These are phyloP conservation scores for Silurus lanzhouensis DNA, from an alignment of 2,797 vertebrate genomes.

Conservation along the genomic window DNA sequence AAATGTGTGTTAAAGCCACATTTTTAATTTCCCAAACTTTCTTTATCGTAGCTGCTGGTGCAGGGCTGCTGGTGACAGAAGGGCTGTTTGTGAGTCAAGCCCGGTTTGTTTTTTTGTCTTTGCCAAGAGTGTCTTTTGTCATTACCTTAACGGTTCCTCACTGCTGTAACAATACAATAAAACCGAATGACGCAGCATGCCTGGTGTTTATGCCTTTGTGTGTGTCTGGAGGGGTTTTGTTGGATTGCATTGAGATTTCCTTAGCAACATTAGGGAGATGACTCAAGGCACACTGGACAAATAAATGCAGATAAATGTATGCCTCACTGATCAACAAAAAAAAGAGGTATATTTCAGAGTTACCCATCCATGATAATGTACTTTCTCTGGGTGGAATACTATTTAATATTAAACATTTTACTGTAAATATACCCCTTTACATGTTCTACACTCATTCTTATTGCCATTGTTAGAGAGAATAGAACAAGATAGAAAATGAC, in stretches of 20 bases:
- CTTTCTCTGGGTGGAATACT: not conserved
- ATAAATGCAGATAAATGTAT: conserved; percentile 14
- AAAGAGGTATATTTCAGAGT: not conserved
- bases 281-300: conserved; percentile 16
- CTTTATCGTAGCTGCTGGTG: not conserved
- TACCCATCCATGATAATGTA: not conserved
- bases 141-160: conserved; percentile 52
- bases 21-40: not conserved
- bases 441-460: not conserved
- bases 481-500: not conserved
- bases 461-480: not conserved
- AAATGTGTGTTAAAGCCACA: not conserved
- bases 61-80: conserved; percentile 10
- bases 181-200: conserved; percentile 47
- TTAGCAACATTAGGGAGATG: conserved; percentile 16
- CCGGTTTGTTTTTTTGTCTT: conserved; percentile 27
- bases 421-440: not conserved
- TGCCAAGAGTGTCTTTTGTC: conserved; percentile 29
- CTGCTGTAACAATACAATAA: conserved; percentile 58
- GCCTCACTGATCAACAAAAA: not conserved
- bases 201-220: conserved; percentile 14
- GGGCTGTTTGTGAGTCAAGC: conserved; percentile 33
- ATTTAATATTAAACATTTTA: not conserved
- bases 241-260: conserved; percentile 33
- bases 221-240: conserved; percentile 22